Percentiles rank a stretch among this genome's conserved stretches.
These are phyloP conservation scores for Ligdia adustata DNA, from an alignment of 2,888 invertebrate genomes.

Conservation along the genomic window DNA sequence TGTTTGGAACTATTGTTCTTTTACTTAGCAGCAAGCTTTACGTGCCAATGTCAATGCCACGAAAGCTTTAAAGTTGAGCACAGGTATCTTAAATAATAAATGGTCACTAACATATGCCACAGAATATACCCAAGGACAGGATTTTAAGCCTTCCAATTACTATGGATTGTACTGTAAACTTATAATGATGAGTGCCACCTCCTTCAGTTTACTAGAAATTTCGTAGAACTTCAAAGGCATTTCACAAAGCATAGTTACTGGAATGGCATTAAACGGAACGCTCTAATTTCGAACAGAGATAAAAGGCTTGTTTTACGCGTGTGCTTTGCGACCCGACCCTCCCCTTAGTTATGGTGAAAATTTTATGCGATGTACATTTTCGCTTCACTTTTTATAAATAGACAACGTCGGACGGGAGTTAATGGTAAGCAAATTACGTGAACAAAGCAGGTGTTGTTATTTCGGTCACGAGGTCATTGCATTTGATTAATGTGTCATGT, in stretches of 20 bases:
- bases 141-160: too few species aligned
- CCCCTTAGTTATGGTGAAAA: constrained; percentile 3
- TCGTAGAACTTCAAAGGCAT: not conserved
- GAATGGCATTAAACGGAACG: constrained; percentile 3
- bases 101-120: too few species aligned
- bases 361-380: constrained; percentile 18
- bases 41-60: too few species aligned
- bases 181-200: too few species aligned
- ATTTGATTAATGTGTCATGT: constrained; percentile 3
- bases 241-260: not conserved
- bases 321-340: constrained; percentile 23
- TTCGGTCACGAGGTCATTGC: constrained; percentile 10
- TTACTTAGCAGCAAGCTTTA: too few species aligned
- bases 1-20: too few species aligned
- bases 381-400: constrained; percentile 3
- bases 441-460: constrained; percentile 10
- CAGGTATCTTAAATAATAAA: too few species aligned
- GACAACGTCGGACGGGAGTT: not conserved
- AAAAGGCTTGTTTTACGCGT: constrained; percentile 24
- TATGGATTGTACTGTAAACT: too few species aligned
- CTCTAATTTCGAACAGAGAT: constrained; percentile 13
- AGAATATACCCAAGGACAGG: too few species aligned
- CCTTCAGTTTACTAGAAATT: not conserved
- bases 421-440: constrained; percentile 2
- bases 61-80: too few species aligned